Evolutionary conservation across 2,113 vertebrate species (phyloP), one percentile per base, ranked within the genome.

Genomic region (Zootoca vivipara): DNA sequence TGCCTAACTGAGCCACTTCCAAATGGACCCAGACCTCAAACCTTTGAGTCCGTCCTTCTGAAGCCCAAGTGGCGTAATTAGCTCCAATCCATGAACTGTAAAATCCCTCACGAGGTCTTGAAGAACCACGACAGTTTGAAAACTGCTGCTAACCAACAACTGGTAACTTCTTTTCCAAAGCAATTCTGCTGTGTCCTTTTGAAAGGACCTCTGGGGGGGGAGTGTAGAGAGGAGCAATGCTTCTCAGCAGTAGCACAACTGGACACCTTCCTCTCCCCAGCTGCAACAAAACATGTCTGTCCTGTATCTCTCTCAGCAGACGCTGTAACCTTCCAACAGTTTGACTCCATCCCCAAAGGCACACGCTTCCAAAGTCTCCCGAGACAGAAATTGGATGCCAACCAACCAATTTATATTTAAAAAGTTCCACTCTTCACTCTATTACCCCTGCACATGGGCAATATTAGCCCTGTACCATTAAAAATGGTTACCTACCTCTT

Each of bases 401-500:
- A 52, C 38, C 38, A 38, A 38, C 46, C 46, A 52, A 52, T 28
- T 28, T 38, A 26, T 67, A 46, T 13, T 52, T 22, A 58, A 42
- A 26, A 52, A 26, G 15, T 46, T 85, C 77, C n/a, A 40, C 1
- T 35, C 30, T 72, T 62, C 8, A 42, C 22, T 72, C 67, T n/a
- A 70, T 89, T 73, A 65, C 75, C 75, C 46, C 10, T 52, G 0
- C 8, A 30, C n/a, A 9, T 2, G 1, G 3, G 46, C n/a, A 33
- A 12, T 13, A 42, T n/a, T 35, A n/a, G 20, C 5, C 28, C 40
- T 42, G 15, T 26, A 16, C 15, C 58, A 62, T 42, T 64, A 33
- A 1, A 52, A 56, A 38, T 28, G 1, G 24, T 72, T 69, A 92
- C 97, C 86, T 56, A 99, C 98, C 98, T 99, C 98, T 92, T 99